phyloP scores from a whole-genome alignment of 2,888 invertebrate genomes.

The Apotomis betuletana region DNA sequence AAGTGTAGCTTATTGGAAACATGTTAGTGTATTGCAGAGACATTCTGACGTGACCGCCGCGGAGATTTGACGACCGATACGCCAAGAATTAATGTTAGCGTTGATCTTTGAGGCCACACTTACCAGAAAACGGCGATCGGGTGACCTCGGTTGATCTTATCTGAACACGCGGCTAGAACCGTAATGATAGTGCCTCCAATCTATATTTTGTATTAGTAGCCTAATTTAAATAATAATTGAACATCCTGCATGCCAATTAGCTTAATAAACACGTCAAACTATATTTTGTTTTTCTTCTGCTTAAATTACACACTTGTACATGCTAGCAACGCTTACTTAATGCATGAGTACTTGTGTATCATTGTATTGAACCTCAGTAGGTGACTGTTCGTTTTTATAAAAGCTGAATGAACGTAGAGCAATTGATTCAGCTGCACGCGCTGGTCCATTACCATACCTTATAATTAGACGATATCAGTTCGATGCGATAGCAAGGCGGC shows the following conservation, averaged over 20 bases:
- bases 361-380: slow-evolving; percentile 17
- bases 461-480: slow-evolving; percentile 82
- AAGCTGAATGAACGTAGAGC: slow-evolving; percentile 53
- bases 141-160: slow-evolving; percentile 62
- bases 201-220: slow-evolving; percentile 44
- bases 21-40: slow-evolving; percentile 53
- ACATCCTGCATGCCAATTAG: slow-evolving; percentile 40
- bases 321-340: slow-evolving; percentile 3
- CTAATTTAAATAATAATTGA: slow-evolving; percentile 36
- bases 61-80: slow-evolving; percentile 45
- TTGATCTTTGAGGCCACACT: slow-evolving; percentile 58
- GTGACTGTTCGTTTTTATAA: slow-evolving; percentile 41
- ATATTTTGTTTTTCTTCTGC: slow-evolving; percentile 15
- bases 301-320: slow-evolving; percentile 24
- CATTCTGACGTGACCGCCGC: slow-evolving; percentile 46
- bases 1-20: slow-evolving; percentile 56
- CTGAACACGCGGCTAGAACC: slow-evolving; percentile 54
- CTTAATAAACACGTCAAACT: slow-evolving; percentile 22
- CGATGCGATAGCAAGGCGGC: slow-evolving; percentile 76
- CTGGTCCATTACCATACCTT: slow-evolving; percentile 69
- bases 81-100: slow-evolving; percentile 56
- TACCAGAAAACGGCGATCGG: slow-evolving; percentile 59
- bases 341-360: slow-evolving; percentile 15
- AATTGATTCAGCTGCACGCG: slow-evolving; percentile 57
- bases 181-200: slow-evolving; percentile 60